Conservation (phyloP, 1,140 invertebrate species). For the Anadara kagoshimensis region DNA sequence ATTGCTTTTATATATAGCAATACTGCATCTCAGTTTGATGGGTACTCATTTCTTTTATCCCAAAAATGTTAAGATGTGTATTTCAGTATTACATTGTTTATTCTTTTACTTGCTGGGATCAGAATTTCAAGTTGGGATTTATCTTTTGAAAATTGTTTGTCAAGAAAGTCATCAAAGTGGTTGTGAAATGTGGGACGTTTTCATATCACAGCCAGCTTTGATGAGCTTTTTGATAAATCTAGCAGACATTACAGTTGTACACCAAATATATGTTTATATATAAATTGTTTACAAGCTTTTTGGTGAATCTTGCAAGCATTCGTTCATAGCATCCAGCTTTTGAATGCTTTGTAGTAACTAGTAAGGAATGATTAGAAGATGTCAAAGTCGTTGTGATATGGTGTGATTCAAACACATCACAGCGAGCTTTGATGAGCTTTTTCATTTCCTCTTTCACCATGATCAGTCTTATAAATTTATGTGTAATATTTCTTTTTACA, state of each 20-base stretch:
- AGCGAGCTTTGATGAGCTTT: constrained; percentile 70
- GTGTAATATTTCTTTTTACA: too few species aligned
- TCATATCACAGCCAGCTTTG: constrained; percentile 73
- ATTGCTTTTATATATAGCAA: too few species aligned
- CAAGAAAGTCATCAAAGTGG: constrained; percentile 54
- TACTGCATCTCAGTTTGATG: too few species aligned
- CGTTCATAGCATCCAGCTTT: too few species aligned
- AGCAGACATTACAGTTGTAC: too few species aligned
- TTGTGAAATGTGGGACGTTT: constrained; percentile 55
- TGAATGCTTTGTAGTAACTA: too few species aligned
- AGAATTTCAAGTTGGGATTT: background rate
- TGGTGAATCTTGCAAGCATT: background rate
- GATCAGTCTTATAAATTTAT: too few species aligned
- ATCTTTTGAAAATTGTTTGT: background rate
- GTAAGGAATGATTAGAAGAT: constrained; percentile 22
- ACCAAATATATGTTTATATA: too few species aligned
- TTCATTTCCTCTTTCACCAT: background rate
- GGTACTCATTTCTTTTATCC: too few species aligned
- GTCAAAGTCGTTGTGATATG: constrained; percentile 69
- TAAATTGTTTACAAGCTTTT: too few species aligned
- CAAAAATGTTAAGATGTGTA: background rate
- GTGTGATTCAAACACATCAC: constrained; percentile 63
- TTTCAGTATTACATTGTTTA: background rate
- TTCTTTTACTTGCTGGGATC: background rate
- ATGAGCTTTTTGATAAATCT: constrained; percentile 34